These are phyloP conservation scores for Morpho achilles DNA, from an alignment of 2,888 invertebrate species.

Conservation along the genomic window DNA sequence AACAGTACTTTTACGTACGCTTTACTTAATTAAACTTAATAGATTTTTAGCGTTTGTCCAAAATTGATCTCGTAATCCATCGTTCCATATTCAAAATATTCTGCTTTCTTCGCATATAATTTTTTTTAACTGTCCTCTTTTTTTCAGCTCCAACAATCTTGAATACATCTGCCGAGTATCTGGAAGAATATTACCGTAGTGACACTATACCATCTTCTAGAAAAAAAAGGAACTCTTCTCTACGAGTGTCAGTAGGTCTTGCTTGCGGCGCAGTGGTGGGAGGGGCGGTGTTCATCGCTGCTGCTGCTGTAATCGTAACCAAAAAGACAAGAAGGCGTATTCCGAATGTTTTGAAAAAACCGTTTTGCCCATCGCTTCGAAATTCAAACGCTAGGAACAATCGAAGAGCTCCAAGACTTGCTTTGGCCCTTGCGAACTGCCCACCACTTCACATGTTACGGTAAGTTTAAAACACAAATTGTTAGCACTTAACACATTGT, in stretches of 20 bases:
- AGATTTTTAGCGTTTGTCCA: too few relatives aligned
- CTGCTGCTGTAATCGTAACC: conserved; percentile 82
- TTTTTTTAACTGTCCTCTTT: background rate
- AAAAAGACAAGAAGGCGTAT: conserved; percentile 60
- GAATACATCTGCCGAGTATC: conserved; percentile 80
- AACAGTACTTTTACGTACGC: too few relatives aligned
- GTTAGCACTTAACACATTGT: too few relatives aligned
- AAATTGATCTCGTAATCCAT: too few relatives aligned
- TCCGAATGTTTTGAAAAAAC: conserved; percentile 68
- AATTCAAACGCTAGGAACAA: conserved; percentile 61
- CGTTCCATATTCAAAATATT: too few relatives aligned
- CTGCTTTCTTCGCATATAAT: too few relatives aligned
- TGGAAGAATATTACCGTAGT: conserved; percentile 81
- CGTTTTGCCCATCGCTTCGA: conserved; percentile 63
- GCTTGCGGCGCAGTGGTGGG: conserved; percentile 69
- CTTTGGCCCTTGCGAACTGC: conserved; percentile 64
- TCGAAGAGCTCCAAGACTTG: conserved; percentile 65
- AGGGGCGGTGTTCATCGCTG: conserved; percentile 78
- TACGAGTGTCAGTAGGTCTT: conserved; percentile 66
- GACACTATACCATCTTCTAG: conserved; percentile 61
- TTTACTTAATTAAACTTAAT: too few relatives aligned
- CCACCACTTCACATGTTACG: conserved; percentile 70
- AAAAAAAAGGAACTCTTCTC: conserved; percentile 70
- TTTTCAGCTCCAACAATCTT: conserved; percentile 72
- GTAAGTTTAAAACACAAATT: conserved; percentile 35